Evolutionary conservation across 1,140 invertebrate species (phyloP).

Genomic region (Hermetia illucens): DNA sequence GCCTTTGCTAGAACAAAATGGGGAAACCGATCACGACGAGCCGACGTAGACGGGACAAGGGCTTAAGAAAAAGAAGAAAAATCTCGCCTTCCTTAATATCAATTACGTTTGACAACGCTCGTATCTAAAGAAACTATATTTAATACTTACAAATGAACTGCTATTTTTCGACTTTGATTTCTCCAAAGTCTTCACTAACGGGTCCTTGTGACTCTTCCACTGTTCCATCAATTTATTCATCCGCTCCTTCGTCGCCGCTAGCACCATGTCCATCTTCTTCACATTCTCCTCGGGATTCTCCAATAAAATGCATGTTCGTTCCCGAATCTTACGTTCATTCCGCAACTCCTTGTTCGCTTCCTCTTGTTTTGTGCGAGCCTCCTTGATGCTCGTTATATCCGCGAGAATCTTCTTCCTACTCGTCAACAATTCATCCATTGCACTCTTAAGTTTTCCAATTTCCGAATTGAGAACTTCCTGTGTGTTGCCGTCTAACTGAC

Average conservation of each 20-base stretch:
- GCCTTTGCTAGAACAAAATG: too few relatives aligned
- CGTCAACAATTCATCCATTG: constrained; percentile 14
- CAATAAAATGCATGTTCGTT: constrained; percentile 20
- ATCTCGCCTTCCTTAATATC: neutral
- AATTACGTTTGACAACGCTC: too few relatives aligned
- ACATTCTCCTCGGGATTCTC: constrained; percentile 21
- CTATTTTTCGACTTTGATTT: constrained; percentile 14
- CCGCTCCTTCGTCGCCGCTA: constrained; percentile 15
- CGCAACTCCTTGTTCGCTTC: constrained; percentile 8
- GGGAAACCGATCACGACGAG: too few relatives aligned
- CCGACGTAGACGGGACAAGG: too few relatives aligned
- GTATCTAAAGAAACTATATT: constrained; percentile 2
- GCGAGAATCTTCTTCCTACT: constrained; percentile 1
- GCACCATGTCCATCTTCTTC: constrained; percentile 18
- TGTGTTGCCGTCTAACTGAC: too few relatives aligned
- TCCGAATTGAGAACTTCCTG: constrained; percentile 15
- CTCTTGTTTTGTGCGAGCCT: neutral
- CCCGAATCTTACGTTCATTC: constrained; percentile 18
- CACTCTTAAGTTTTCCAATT: constrained; percentile 17
- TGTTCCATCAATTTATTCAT: constrained; percentile 21
- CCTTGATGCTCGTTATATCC: constrained; percentile 5
- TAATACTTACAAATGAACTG: neutral
- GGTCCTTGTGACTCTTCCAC: constrained; percentile 24
- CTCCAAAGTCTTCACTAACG: constrained; percentile 15
- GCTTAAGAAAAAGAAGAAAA: constrained; percentile 1